Base-by-base conservation (phyloP, 2,113 vertebrate genomes). In the Mus pahari region DNA sequence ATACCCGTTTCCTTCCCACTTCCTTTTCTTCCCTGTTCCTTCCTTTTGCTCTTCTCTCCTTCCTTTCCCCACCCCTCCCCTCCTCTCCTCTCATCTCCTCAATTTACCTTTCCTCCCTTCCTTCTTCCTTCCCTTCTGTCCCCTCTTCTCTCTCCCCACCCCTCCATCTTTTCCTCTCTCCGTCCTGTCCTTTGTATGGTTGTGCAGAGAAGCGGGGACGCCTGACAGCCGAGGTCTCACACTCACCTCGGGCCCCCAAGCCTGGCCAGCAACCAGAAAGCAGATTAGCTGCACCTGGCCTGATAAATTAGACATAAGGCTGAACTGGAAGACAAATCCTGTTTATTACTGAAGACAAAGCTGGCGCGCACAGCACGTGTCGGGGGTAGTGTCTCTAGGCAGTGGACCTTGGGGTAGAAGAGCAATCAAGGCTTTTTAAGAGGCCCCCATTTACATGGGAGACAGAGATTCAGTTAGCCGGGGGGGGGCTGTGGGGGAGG, bases 381-480 rank as follows among this genome's bases (percentile, higher is more conserved):
- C 96, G 87, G 77, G 90, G 97, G 93, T 11, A 53, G 70, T 10
- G 97, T 94, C 98, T 9, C 97, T 92, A 98, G 97, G 98, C 64
- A 96, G 91, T 73, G 97, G 96, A 96, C 31, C 97, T 62, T 84
- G 94, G 96, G 98, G 97, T 97, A 93, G 97, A 97, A 60, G 96
- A 96, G 98, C 98, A 98, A 96, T 98, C 98, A 98, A 97, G 96
- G 96, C 83, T 97, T 98, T 98, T 97, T 97, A 96, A 97, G 97
- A 98, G 98, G 53, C 94, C 86, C 0, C 89, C 12, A 13, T 97
- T 96, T 97, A 97, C 84, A 53, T 88, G 98, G 98, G 98, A 97
- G 86, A 0, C 89, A 97, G 95, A 58, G 91, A 45, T 33, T 98
- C 98, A 93, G 94, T 92, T 71, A 97, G 97, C 96, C 96, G 66